Evolutionary conservation across 2,888 invertebrate genomes (phyloP).

Genomic region (Agrochola macilenta): DNA sequence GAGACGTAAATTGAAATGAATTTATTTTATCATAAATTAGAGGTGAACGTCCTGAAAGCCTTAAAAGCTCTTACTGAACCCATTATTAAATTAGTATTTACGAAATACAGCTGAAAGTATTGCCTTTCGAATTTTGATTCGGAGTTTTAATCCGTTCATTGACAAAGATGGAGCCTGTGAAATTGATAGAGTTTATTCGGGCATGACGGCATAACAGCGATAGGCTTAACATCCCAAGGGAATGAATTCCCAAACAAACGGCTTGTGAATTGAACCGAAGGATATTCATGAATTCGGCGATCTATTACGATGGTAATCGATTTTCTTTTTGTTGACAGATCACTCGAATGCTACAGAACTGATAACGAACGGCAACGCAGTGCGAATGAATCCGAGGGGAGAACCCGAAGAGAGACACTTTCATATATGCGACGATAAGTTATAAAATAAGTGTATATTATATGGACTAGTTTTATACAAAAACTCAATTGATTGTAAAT

Average conservation of each 20-base stretch:
- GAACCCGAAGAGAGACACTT: conserved; percentile 70
- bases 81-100: conserved; percentile 15
- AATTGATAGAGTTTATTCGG: conserved; percentile 6
- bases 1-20: not conserved
- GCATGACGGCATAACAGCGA: not conserved
- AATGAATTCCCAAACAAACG: conserved; percentile 18
- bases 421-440: conserved; percentile 78
- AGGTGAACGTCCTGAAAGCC: not conserved
- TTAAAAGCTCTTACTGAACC: conserved; percentile 3
- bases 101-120: conserved; percentile 13
- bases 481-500: conserved; percentile 41
- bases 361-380: conserved; percentile 78
- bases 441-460: conserved; percentile 69
- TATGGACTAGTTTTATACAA: conserved; percentile 53
- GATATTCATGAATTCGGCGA: not conserved
- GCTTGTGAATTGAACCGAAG: not conserved
- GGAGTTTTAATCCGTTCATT: conserved; percentile 11
- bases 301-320: conserved; percentile 20
- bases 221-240: not conserved
- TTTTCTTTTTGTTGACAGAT: conserved; percentile 74
- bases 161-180: not conserved
- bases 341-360: conserved; percentile 81
- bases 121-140: conserved; percentile 1
- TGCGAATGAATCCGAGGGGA: conserved; percentile 80
- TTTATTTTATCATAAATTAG: conserved; percentile 15